Conservation (phyloP, 1,140 invertebrate genomes). For the Drosophila malerkotliana region DNA sequence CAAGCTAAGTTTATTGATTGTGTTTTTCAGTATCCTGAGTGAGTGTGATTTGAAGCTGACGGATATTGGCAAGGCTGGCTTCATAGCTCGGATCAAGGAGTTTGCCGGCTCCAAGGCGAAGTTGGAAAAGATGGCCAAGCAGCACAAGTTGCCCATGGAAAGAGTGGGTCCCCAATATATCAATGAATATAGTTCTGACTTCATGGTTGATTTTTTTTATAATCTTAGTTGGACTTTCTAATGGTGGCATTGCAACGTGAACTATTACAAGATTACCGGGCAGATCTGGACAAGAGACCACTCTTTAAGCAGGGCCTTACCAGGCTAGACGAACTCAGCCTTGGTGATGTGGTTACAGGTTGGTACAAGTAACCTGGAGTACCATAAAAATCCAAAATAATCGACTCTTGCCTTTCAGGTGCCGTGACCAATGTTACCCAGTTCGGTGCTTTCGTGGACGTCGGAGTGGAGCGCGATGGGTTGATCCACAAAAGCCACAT, state of each 20-base stretch:
- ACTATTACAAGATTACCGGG: slow-evolving; percentile 88
- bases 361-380: neutral
- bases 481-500: slow-evolving; percentile 89
- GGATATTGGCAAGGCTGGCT: slow-evolving; percentile 84
- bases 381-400: neutral
- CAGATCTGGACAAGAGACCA: slow-evolving; percentile 86
- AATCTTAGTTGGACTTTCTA: slow-evolving; percentile 85
- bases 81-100: slow-evolving; percentile 84
- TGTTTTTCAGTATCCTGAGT: slow-evolving; percentile 81
- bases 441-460: slow-evolving; percentile 96
- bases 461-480: slow-evolving; percentile 91
- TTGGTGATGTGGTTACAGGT: slow-evolving; percentile 85
- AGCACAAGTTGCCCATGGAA: slow-evolving; percentile 85
- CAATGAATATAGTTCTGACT: too few relatives aligned
- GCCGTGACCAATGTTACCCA: slow-evolving; percentile 92
- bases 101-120: slow-evolving; percentile 44
- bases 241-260: slow-evolving; percentile 87
- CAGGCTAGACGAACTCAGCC: slow-evolving; percentile 86
- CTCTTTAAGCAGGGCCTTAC: slow-evolving; percentile 88
- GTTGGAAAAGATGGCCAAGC: slow-evolving; percentile 78
- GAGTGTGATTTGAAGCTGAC: slow-evolving; percentile 83
- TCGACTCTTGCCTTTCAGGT: slow-evolving; percentile 80
- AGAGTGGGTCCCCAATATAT: slow-evolving; percentile 71
- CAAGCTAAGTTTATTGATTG: slow-evolving; percentile 5
- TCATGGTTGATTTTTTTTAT: too few relatives aligned